A percentile compares a stretch with the other conserved stretches of the same genome.
phyloP scores from a whole-genome alignment of 2,113 vertebrate species.

The Cairina moschata region DNA sequence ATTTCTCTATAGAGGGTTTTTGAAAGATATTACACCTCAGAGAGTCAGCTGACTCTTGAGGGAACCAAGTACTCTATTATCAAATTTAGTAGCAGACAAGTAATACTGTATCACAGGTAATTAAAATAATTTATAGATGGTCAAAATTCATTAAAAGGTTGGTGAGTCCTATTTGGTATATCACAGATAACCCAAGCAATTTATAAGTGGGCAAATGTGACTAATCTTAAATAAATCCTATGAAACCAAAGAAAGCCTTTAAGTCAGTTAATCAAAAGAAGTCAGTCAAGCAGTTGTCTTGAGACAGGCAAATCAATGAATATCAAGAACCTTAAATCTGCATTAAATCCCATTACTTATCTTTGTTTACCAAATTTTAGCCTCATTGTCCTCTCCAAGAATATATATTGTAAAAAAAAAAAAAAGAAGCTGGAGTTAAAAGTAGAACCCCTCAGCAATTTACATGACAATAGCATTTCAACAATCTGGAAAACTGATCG shows the following conservation, averaged over 20 bases:
- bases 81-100: conserved; percentile 13
- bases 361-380: conserved; percentile 53
- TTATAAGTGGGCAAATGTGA: conserved; percentile 13
- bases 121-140: conserved; percentile 15
- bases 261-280: conserved; percentile 62
- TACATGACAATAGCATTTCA: neutral
- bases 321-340: conserved; percentile 43
- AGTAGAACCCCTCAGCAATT: neutral
- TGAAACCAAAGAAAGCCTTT: conserved; percentile 52
- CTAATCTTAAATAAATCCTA: conserved; percentile 45
- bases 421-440: accelerated
- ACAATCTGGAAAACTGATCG: neutral
- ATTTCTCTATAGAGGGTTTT: neutral
- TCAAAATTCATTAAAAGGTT: neutral
- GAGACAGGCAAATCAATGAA: conserved; percentile 47
- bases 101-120: conserved; percentile 1
- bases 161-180: neutral
- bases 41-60: neutral
- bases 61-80: neutral
- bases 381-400: neutral
- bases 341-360: conserved; percentile 56
- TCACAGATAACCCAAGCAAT: neutral
- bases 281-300: conserved; percentile 2
- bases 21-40: neutral
- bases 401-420: neutral